Percentiles rank a stretch among this genome's conserved stretches.
Evolutionary conservation across 2,797 vertebrate species (phyloP).

Genomic region (Scomberomorus guttatus): DNA sequence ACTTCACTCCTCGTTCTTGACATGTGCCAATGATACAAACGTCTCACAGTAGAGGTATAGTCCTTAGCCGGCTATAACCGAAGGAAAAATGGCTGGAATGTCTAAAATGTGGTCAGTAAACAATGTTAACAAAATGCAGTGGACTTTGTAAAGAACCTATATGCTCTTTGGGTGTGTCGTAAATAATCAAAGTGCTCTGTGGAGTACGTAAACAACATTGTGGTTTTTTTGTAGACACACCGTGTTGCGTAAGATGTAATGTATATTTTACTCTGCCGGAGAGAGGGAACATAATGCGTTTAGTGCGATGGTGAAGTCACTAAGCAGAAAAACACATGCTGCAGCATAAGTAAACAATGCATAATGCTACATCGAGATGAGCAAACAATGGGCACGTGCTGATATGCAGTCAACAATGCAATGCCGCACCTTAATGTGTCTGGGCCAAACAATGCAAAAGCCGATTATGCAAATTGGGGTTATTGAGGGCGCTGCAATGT

Average conservation of each 20-base stretch:
- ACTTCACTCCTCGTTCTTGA: constrained; percentile 1
- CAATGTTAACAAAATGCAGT: constrained; percentile 50
- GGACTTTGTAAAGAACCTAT: constrained; percentile 55
- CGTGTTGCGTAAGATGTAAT: constrained; percentile 19
- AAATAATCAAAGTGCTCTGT: constrained; percentile 54
- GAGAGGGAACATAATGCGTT: constrained; percentile 60
- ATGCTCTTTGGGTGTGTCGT: constrained; percentile 29
- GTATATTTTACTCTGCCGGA: constrained; percentile 39
- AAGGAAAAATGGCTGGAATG: constrained; percentile 65
- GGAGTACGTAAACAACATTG: constrained; percentile 41
- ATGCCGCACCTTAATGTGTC: constrained; percentile 82
- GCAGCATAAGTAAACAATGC: constrained; percentile 75
- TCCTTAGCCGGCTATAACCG: constrained; percentile 4
- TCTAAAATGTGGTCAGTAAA: constrained; percentile 62
- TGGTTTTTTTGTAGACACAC: constrained; percentile 28
- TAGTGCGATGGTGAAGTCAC: constrained; percentile 54
- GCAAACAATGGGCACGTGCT: constrained; percentile 82
- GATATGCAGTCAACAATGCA: constrained; percentile 80
- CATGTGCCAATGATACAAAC: constrained; percentile 8
- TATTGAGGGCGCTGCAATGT: constrained; percentile 78
- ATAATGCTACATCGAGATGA: constrained; percentile 73
- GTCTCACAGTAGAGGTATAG: constrained; percentile 26
- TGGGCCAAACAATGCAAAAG: constrained; percentile 84
- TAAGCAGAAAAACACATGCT: constrained; percentile 77
- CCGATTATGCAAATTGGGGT: constrained; percentile 86